Conservation (phyloP, 2,888 invertebrate genomes). For the Coecobrya sp. region DNA sequence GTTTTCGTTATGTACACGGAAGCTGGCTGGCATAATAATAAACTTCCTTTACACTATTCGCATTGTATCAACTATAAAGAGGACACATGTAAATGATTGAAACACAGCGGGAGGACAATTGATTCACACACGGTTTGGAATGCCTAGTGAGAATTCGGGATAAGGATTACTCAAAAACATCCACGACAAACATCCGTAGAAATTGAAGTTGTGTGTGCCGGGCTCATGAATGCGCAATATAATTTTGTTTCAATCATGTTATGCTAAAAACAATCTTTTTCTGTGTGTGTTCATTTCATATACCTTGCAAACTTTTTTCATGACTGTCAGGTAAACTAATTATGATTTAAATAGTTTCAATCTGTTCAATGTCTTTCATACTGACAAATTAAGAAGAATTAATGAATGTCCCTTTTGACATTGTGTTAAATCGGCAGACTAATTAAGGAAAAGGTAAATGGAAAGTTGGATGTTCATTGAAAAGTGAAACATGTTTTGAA, state of each 20-base stretch:
- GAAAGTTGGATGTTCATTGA: slow-evolving; percentile 5
- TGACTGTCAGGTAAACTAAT: neutral
- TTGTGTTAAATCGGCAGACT: neutral
- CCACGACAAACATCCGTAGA: slow-evolving; percentile 1
- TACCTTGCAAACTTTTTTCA: neutral
- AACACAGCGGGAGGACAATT: slow-evolving; percentile 83
- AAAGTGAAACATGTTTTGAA: neutral
- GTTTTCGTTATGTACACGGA: neutral
- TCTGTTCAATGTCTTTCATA: slow-evolving; percentile 27
- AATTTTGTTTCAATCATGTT: neutral
- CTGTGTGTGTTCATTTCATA: neutral
- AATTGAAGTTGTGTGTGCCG: neutral
- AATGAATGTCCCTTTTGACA: slow-evolving; percentile 36
- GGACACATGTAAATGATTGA: slow-evolving; percentile 69
- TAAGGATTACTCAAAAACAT: slow-evolving; percentile 18
- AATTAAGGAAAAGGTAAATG: neutral
- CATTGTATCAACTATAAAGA: slow-evolving; percentile 50
- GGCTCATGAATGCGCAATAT: neutral
- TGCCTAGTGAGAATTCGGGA: slow-evolving; percentile 1
- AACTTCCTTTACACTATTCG: neutral
- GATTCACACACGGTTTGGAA: slow-evolving; percentile 67
- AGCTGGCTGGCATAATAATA: neutral
- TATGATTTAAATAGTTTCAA: slow-evolving; percentile 9
- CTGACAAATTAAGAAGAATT: neutral
- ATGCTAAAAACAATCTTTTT: neutral